Evolutionary conservation across 2,797 vertebrate genomes (phyloP), one percentile per base, ranked within the genome.

Genomic region (Bovichtus variegatus): DNA sequence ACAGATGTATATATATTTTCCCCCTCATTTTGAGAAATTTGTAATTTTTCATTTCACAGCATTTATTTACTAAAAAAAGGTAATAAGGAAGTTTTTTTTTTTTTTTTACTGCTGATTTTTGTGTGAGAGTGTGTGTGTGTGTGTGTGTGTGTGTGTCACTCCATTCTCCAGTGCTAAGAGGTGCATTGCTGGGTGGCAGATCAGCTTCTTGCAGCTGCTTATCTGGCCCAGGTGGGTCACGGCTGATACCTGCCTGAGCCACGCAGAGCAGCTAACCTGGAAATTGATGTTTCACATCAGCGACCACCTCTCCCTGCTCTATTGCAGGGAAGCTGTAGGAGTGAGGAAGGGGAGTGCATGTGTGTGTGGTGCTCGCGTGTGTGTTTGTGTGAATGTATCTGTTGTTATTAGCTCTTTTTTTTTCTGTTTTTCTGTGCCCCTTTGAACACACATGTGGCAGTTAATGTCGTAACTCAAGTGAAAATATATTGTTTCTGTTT

Each of bases 251-350:
- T 95, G 93, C 93, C 89, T 85, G 90, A 94, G 94, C 89, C 90
- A 91, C 91, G 79, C 93, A 91, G 94, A 94, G 95, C 95, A 96
- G 93, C 94, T 95, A 95, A 95, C 95, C 95, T 95, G 93, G 95
- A 96, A 96, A 96, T 96, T 96, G 93, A 94, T 94, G 95, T 96
- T 95, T 96, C 95, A 95, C 95, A 94, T 94, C 95, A 95, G 87
- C 87, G 85, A 90, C 87, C 89, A 83, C 86, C 93, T 92, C 92
- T 92, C 85, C 92, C 80, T 92, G 92, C 93, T 94, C 84, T 74
- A 68, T 73, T 80, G 93, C 91, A 78, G 85, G 80, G 69, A 87
- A 73, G 83, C 87, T 76, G 83, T 49, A 71, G 70, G 64, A 76
- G 78, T 73, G 71, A 72, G 66, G 59, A 59, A 59, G 58, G 69